phyloP scores from a whole-genome alignment of 2,797 vertebrate genomes.

The Mus spretus region DNA sequence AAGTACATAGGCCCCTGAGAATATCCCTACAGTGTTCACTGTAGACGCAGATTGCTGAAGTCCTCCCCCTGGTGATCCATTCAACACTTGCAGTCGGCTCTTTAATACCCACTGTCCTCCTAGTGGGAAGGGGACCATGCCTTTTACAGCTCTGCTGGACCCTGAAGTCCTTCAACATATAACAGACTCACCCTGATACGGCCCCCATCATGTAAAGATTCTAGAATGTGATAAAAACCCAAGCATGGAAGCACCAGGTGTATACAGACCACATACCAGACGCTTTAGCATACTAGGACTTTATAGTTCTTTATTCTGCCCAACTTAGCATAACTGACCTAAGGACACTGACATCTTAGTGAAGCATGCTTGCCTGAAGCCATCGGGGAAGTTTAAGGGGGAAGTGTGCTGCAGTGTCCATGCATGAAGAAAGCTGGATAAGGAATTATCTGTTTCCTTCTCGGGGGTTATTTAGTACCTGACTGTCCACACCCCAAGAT shows the following conservation, averaged over 20 bases:
- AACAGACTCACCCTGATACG: background rate
- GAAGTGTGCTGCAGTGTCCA: background rate
- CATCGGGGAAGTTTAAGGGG: background rate
- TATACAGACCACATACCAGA: background rate
- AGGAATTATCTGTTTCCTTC: background rate
- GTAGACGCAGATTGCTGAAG: rapidly evolving
- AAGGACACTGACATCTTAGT: background rate
- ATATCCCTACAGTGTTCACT: background rate
- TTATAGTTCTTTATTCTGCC: background rate
- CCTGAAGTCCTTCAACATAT: too few species aligned
- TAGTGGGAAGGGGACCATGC: rapidly evolving
- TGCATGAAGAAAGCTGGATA: rapidly evolving
- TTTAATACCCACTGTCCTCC: background rate
- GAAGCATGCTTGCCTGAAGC: background rate
- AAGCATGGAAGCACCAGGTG: background rate
- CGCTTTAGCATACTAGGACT: background rate
- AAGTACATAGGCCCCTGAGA: rapidly evolving
- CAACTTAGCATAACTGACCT: rapidly evolving
- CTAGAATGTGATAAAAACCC: background rate
- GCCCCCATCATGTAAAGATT: background rate
- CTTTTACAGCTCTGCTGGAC: background rate
- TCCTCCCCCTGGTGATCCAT: background rate
- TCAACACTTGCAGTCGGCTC: background rate
- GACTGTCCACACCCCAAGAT: background rate
- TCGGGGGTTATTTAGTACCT: background rate